Evolutionary conservation across 2,113 vertebrate species (phyloP).

Genomic region (Typhlomys cinereus): DNA sequence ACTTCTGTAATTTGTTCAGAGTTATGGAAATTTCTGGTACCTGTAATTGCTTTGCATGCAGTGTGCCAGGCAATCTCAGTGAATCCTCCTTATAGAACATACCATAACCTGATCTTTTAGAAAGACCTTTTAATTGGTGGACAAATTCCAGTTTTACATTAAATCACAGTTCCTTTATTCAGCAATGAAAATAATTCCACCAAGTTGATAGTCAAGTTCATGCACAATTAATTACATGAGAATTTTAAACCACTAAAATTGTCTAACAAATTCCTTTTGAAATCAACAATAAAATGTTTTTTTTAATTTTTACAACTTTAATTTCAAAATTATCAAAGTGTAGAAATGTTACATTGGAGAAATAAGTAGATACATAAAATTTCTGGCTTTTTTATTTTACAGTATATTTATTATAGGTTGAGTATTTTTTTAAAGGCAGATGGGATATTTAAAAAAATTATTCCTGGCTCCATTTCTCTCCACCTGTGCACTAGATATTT

Average conservation of each 20-base stretch:
- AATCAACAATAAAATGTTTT: background rate
- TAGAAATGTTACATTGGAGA: background rate
- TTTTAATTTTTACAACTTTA: conserved; percentile 7
- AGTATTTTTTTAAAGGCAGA: background rate
- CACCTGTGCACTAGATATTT: background rate
- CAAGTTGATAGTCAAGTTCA: background rate
- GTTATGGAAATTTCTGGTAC: background rate
- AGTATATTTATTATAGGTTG: background rate
- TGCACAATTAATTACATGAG: background rate
- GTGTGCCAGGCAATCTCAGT: background rate
- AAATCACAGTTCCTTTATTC: background rate
- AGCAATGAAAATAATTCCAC: background rate
- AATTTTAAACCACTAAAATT: background rate
- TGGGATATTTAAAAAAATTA: background rate
- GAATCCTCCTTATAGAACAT: background rate
- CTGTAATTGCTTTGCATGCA: conserved; percentile 12
- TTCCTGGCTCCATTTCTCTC: background rate
- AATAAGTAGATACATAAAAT: background rate
- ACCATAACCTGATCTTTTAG: background rate
- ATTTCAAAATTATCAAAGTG: background rate
- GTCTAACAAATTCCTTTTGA: background rate
- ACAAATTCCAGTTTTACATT: conserved; percentile 23
- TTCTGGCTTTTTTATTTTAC: background rate
- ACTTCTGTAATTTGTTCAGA: background rate
- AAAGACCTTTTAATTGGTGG: conserved; percentile 42